A percentile compares a stretch with the other conserved stretches of the same genome.
These are phyloP conservation scores for Eugnorisma glareosa DNA, from an alignment of 2,888 invertebrate genomes.

Conservation along the genomic window DNA sequence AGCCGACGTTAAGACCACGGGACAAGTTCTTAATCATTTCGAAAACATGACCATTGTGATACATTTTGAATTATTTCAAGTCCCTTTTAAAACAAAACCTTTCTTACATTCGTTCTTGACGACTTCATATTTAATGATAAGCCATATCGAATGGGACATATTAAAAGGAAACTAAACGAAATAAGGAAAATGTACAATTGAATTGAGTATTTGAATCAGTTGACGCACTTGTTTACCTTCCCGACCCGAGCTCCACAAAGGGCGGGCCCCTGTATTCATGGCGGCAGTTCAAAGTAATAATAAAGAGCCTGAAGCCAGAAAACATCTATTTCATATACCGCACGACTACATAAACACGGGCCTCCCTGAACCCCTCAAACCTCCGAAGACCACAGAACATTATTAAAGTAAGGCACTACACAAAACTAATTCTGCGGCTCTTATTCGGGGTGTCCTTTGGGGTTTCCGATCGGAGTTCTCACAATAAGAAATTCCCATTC, in stretches of 20 bases:
- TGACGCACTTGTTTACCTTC: conserved; percentile 86
- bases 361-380: conserved; percentile 83
- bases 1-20: conserved; percentile 74
- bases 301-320: conserved; percentile 90
- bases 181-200: conserved; percentile 82
- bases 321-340: conserved; percentile 88
- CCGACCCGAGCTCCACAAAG: conserved; percentile 79
- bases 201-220: conserved; percentile 85
- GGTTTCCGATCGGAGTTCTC: conserved; percentile 76
- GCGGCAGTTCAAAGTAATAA: conserved; percentile 88
- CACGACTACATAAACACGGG: conserved; percentile 84
- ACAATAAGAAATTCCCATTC: conserved; percentile 76
- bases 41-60: conserved; percentile 75
- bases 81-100: conserved; percentile 54
- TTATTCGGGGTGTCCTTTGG: conserved; percentile 82
- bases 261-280: conserved; percentile 79
- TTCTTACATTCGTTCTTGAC: conserved; percentile 49
- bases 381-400: conserved; percentile 86
- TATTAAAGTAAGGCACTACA: conserved; percentile 87
- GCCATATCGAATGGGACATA: conserved; percentile 61
- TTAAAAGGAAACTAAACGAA: conserved; percentile 74
- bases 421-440: conserved; percentile 87
- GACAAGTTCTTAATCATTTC: conserved; percentile 77
- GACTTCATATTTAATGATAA: conserved; percentile 53
- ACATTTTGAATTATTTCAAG: conserved; percentile 58